phyloP scores from a whole-genome alignment of 2,888 invertebrate species.

The Melinaea marsaeus region DNA sequence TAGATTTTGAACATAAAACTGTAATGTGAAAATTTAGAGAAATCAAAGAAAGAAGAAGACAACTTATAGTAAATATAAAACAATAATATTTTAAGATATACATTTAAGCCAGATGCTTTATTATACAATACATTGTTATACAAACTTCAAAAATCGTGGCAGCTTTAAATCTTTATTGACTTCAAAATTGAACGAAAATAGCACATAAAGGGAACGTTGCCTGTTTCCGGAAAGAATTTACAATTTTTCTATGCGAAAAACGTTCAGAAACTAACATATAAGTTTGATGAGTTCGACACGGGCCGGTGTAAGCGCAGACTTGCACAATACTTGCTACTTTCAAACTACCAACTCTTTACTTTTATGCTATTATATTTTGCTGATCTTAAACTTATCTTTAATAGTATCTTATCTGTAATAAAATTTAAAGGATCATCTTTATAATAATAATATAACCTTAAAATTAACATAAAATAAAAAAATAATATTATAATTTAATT shows the following conservation, averaged over 20 bases:
- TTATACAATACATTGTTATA: neutral
- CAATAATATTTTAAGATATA: no score
- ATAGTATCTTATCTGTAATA: conserved; percentile 3
- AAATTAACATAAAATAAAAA: neutral
- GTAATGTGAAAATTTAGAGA: no score
- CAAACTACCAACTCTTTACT: conserved; percentile 23
- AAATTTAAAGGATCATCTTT: conserved; percentile 4
- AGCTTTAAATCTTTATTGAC: conserved; percentile 11
- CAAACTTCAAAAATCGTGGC: neutral
- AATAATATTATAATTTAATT: no score
- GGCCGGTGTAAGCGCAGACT: conserved; percentile 48
- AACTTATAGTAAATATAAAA: no score
- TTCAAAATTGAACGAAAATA: neutral
- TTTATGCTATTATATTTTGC: conserved; percentile 27
- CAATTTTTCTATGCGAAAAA: conserved; percentile 42
- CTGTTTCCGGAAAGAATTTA: conserved; percentile 30
- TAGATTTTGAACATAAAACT: no score
- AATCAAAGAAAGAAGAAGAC: no score
- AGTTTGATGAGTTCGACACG: conserved; percentile 68
- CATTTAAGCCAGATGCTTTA: neutral
- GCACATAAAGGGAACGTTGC: conserved; percentile 1
- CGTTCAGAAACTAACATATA: conserved; percentile 45
- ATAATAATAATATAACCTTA: neutral
- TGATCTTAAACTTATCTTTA: conserved; percentile 34
- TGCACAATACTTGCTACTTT: conserved; percentile 50